A percentile compares a stretch with the other conserved stretches of the same genome.
Conservation (phyloP, 2,113 vertebrate genomes). For the Leuciscus idus region DNA sequence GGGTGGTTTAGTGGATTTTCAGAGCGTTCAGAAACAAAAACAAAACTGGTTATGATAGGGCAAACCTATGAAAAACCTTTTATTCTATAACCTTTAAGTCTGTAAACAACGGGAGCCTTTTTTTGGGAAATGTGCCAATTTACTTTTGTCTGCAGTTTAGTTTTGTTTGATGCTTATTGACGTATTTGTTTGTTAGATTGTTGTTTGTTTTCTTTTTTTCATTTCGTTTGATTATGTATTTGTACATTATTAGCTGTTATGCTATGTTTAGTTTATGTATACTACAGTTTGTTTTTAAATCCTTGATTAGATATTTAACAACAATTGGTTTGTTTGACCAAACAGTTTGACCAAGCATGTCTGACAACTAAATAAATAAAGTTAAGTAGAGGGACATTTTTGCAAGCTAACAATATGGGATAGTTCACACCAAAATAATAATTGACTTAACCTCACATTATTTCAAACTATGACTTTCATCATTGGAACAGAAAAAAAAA, state of each 20-base stretch:
- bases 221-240: neutral
- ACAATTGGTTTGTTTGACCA: neutral
- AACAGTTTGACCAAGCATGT: too few species aligned
- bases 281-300: neutral
- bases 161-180: neutral
- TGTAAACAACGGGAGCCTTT: neutral
- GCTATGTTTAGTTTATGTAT: neutral
- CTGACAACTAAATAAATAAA: too few species aligned
- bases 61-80: neutral
- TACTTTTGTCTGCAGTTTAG: neutral
- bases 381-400: too few species aligned
- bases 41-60: neutral
- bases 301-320: neutral
- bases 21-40: neutral
- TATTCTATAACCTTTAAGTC: neutral
- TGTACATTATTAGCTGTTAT: neutral
- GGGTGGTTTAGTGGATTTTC: conserved; percentile 47
- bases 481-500: neutral
- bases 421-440: too few species aligned
- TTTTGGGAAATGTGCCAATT: neutral
- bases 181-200: neutral
- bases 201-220: neutral
- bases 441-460: too few species aligned
- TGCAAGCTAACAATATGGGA: too few species aligned
- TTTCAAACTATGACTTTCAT: neutral